A percentile compares a stretch with the other conserved stretches of the same genome.
Evolutionary conservation across 2,113 vertebrate genomes (phyloP).

Genomic region (Picathartes gymnocephalus): DNA sequence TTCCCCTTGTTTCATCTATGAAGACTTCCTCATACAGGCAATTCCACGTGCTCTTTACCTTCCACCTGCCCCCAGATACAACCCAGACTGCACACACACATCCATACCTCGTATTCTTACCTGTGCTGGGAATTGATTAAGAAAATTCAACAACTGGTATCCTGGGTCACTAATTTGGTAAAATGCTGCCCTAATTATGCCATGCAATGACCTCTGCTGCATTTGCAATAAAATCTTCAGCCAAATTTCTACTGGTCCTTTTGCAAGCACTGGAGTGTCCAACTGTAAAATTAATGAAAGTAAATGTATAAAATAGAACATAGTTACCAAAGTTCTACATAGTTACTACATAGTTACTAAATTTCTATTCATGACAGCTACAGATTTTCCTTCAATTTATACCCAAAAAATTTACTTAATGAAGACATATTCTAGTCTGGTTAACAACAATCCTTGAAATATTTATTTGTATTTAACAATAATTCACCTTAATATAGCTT

Average conservation of each 20-base stretch:
- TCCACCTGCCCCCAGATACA: neutral
- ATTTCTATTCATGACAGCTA: neutral
- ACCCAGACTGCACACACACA: neutral
- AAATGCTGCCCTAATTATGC: slow-evolving; percentile 77
- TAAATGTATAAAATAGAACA: neutral
- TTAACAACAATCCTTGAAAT: neutral
- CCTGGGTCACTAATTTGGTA: slow-evolving; percentile 78
- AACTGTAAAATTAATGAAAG: slow-evolving; percentile 68
- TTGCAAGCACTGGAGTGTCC: slow-evolving; percentile 76
- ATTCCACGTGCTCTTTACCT: neutral
- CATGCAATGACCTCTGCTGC: slow-evolving; percentile 80
- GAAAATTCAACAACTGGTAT: slow-evolving; percentile 79
- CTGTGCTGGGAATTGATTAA: slow-evolving; percentile 83
- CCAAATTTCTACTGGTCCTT: slow-evolving; percentile 85
- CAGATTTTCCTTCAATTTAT: neutral
- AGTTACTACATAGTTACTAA: no score
- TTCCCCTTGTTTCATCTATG: neutral
- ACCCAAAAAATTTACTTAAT: neutral
- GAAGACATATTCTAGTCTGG: neutral
- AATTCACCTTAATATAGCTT: neutral
- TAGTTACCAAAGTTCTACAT: no score
- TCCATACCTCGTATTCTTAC: slow-evolving; percentile 30
- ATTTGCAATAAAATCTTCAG: slow-evolving; percentile 73
- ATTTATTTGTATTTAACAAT: neutral
- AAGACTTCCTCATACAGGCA: neutral